These are phyloP conservation scores for Trichogramma pretiosum DNA, from an alignment of 1,140 invertebrate genomes.

Conservation along the genomic window DNA sequence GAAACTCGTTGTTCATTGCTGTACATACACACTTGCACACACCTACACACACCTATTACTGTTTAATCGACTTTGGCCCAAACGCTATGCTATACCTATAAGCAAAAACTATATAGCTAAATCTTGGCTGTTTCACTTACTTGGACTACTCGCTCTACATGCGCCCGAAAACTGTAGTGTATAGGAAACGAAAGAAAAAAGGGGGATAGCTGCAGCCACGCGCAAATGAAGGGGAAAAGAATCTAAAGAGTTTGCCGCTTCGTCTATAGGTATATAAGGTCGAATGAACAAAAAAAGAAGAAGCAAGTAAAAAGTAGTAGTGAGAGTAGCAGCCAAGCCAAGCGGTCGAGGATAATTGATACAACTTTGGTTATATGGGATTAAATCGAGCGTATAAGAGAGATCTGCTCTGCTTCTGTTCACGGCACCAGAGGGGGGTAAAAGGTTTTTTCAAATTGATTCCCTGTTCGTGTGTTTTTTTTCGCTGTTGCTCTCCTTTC, in stretches of 20 bases:
- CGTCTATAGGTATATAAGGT: no score
- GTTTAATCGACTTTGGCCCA: not conserved
- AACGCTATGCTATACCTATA: no score
- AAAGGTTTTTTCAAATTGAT: constrained; percentile 27
- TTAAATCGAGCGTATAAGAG: constrained; percentile 26
- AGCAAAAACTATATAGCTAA: no score
- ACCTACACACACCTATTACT: no score
- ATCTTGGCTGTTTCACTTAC: not conserved
- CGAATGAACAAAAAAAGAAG: not conserved
- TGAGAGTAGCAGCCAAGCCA: not conserved
- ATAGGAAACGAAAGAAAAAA: constrained; percentile 4
- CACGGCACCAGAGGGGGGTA: no score
- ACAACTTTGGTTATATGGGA: constrained; percentile 25
- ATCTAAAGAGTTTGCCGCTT: no score
- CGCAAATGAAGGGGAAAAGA: not conserved
- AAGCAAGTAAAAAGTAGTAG: not conserved
- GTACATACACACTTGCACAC: no score
- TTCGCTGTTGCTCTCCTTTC: not conserved
- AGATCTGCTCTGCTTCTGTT: no score
- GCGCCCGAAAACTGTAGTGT: no score
- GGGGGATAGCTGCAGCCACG: not conserved
- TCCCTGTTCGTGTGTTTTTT: constrained; percentile 22
- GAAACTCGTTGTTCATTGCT: constrained; percentile 7
- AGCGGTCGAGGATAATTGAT: constrained; percentile 23
- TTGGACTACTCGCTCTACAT: no score